phyloP scores from a whole-genome alignment of 2,888 invertebrate genomes.

The Epistrophe grossulariae region DNA sequence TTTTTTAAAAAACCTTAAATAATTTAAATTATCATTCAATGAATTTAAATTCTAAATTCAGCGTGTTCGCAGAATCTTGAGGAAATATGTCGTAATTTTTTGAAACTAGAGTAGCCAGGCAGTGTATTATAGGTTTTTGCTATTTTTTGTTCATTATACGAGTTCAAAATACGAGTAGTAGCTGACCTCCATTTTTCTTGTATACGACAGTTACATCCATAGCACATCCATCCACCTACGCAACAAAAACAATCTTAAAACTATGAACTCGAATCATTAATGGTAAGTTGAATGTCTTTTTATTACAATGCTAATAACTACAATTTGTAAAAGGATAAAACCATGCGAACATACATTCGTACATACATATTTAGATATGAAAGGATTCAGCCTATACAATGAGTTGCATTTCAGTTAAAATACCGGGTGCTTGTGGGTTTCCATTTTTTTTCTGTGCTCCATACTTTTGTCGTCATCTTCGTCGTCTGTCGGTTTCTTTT shows the following conservation, averaged over 20 bases:
- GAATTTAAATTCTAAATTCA: no score
- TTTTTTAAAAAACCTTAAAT: no score
- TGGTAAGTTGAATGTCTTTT: constrained; percentile 30
- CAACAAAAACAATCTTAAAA: constrained; percentile 5
- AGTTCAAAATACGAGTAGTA: no score
- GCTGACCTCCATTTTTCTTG: not conserved
- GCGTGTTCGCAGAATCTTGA: no score
- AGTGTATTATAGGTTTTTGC: no score
- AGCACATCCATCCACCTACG: not conserved
- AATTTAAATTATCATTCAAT: no score
- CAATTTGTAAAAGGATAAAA: constrained; percentile 49
- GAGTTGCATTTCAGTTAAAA: constrained; percentile 55
- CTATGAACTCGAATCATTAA: constrained; percentile 32
- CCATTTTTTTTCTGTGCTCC: constrained; percentile 23
- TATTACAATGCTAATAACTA: constrained; percentile 49
- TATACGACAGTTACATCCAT: not conserved
- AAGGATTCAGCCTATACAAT: constrained; percentile 47
- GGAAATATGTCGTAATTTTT: no score
- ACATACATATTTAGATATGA: constrained; percentile 3
- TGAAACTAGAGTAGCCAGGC: no score
- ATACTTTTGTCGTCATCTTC: not conserved
- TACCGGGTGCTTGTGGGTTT: constrained; percentile 8
- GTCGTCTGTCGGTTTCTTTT: constrained; percentile 31
- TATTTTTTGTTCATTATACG: no score
- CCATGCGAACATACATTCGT: constrained; percentile 31